Base-by-base conservation (phyloP, 53 echinoderm and acorn worm genomes). In the Antedon mediterranea region DNA sequence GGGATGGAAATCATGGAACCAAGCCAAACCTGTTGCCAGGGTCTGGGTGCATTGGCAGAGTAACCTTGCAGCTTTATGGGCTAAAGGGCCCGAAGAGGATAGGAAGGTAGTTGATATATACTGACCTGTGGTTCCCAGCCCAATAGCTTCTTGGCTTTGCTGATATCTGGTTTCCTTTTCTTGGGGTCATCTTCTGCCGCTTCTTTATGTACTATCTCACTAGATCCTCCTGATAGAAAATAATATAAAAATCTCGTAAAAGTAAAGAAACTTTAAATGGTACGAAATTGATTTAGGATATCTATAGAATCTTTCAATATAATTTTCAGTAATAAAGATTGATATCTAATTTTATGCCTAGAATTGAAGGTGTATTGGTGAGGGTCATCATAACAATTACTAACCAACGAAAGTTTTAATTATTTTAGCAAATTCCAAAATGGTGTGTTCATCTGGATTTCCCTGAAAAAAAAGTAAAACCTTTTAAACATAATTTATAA, bases 381-480 rank as follows among this genome's bases (percentile, higher is more conserved):
- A n/a, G n/a, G n/a, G n/a, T n/a, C n/a, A n/a, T n/a, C 37, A 6
- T 37, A 37, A 37, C 11, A 11, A 37, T 37, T 5, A 85, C 91
- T 89, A 81, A 89, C 94, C 94, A 37, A 94, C 91, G 91, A 77
- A 89, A 30, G 33, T 85, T 79, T 80, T 91, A 23, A 94, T 94
- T 32, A 94, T 91, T 81, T 94, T 76, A 81, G 94, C 94, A 94
- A 94, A 94, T 85, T 94, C 90, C 74, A 91, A 83, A 71, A 94
- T 94, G 28, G 91, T 85, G 75, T 94, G 94, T 74, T 94, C 94
- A 23, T 94, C 94, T 78, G 94, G 91, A 79, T 94, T 94, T 31
- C 94, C 94, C 94, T 94, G 78, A 26, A 73, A 57, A 71, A 77
- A 74, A 43, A n/a, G 11, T 37, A 37, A 37, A 37, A 37, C 4